phyloP scores from a whole-genome alignment of 2,888 invertebrate genomes.

The Tineola bisselliella region DNA sequence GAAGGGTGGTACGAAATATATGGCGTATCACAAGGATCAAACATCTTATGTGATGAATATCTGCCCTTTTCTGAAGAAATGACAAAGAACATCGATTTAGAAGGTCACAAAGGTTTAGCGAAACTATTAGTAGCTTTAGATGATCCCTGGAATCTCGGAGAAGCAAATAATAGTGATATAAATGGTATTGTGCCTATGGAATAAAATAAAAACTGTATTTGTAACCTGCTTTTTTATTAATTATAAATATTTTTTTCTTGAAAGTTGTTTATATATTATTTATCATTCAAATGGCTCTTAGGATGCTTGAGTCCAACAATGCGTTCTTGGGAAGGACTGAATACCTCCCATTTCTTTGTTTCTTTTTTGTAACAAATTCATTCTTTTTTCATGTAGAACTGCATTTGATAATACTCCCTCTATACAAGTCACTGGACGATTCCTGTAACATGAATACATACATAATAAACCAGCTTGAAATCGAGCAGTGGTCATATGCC shows the following conservation, averaged over 20 bases:
- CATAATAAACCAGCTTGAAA: no score
- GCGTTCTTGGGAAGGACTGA: slow-evolving; percentile 42
- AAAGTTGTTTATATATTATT: not conserved
- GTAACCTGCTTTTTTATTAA: not conserved
- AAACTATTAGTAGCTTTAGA: slow-evolving; percentile 48
- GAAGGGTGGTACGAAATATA: slow-evolving; percentile 62
- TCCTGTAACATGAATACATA: slow-evolving; percentile 31
- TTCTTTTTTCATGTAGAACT: slow-evolving; percentile 58
- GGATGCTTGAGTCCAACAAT: slow-evolving; percentile 24
- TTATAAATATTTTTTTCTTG: not conserved
- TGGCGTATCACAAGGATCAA: slow-evolving; percentile 55
- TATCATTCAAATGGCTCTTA: not conserved
- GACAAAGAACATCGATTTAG: slow-evolving; percentile 48
- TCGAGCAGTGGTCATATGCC: no score
- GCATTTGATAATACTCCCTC: slow-evolving; percentile 69
- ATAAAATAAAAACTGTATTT: slow-evolving; percentile 19
- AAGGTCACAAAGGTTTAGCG: slow-evolving; percentile 52
- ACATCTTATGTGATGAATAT: slow-evolving; percentile 55
- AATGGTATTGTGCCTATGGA: slow-evolving; percentile 46
- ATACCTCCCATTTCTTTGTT: slow-evolving; percentile 31
- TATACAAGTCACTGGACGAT: slow-evolving; percentile 65
- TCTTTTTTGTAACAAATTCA: slow-evolving; percentile 37
- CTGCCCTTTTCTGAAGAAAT: slow-evolving; percentile 46
- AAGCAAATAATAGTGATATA: slow-evolving; percentile 29
- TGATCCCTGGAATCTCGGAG: slow-evolving; percentile 61